Percentiles rank a stretch among this genome's conserved stretches.
Conservation (phyloP, 2,888 invertebrate genomes). For the Ennomos quercinarius region DNA sequence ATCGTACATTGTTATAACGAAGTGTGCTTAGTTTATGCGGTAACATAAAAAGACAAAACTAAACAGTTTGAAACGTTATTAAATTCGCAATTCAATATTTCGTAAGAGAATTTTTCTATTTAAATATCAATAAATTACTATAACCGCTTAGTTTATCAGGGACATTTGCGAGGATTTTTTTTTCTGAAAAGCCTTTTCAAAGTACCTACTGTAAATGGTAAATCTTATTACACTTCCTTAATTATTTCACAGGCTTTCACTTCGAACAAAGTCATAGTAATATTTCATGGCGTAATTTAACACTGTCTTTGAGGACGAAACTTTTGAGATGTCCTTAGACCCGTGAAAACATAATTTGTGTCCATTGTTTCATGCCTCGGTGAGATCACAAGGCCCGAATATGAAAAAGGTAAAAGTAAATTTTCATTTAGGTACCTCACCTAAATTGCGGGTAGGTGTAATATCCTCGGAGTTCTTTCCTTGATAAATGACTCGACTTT, state of each 20-base stretch:
- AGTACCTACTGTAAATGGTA: conserved; percentile 77
- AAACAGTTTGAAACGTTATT: too few relatives aligned
- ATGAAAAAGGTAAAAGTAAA: conserved; percentile 48
- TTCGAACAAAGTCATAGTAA: conserved; percentile 67
- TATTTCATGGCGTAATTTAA: conserved; percentile 77
- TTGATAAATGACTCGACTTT: conserved; percentile 50
- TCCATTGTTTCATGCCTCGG: conserved; percentile 49
- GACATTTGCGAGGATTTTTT: conserved; percentile 67
- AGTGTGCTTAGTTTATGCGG: too few relatives aligned
- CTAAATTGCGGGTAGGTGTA: conserved; percentile 29
- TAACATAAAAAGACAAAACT: too few relatives aligned
- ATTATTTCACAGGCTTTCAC: conserved; percentile 74
- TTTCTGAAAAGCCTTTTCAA: conserved; percentile 61
- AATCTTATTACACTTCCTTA: conserved; percentile 78
- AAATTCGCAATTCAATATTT: too few relatives aligned
- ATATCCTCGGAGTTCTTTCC: conserved; percentile 38
- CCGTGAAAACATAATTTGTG: conserved; percentile 52
- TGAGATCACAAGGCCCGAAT: conserved; percentile 40
- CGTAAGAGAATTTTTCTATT: conserved; percentile 13
- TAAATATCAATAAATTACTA: conserved; percentile 35
- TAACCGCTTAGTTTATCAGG: conserved; percentile 62
- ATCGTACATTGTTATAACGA: too few relatives aligned
- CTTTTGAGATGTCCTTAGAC: conserved; percentile 57
- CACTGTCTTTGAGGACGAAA: conserved; percentile 63
- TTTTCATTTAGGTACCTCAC: conserved; percentile 38